Percentiles rank a stretch among this genome's conserved stretches.
phyloP scores from a whole-genome alignment of 2,888 invertebrate species.

The Myopa testacea region DNA sequence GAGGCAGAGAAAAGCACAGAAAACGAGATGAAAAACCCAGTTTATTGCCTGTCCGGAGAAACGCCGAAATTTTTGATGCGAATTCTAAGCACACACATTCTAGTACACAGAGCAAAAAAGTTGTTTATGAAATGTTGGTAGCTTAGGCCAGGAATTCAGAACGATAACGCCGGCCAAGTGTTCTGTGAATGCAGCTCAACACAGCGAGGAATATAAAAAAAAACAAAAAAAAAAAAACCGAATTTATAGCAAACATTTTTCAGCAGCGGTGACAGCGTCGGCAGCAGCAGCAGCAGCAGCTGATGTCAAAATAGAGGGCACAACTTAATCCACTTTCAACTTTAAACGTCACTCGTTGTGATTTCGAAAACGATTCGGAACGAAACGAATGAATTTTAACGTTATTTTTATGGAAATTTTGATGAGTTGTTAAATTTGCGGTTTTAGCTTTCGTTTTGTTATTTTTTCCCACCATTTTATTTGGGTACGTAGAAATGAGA shows the following conservation, averaged over 20 bases:
- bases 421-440: no score
- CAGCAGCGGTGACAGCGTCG: no score
- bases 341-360: background rate
- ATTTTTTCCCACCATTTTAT: no score
- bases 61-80: background rate
- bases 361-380: no score
- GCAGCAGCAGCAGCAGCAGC: background rate
- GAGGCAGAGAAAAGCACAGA: no score
- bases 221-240: background rate
- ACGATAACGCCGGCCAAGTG: background rate
- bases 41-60: background rate
- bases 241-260: background rate
- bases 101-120: background rate
- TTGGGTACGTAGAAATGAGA: no score
- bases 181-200: background rate
- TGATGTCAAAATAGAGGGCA: background rate
- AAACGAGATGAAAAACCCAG: background rate
- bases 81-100: background rate
- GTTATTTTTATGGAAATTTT: no score
- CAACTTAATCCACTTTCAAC: constrained; percentile 1
- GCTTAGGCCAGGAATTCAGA: background rate
- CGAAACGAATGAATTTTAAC: no score
- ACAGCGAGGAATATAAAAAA: background rate
- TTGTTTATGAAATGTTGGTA: background rate
- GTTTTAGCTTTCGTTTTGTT: no score